Conservation (phyloP, 2,888 invertebrate species). For the Spodoptera picta region DNA sequence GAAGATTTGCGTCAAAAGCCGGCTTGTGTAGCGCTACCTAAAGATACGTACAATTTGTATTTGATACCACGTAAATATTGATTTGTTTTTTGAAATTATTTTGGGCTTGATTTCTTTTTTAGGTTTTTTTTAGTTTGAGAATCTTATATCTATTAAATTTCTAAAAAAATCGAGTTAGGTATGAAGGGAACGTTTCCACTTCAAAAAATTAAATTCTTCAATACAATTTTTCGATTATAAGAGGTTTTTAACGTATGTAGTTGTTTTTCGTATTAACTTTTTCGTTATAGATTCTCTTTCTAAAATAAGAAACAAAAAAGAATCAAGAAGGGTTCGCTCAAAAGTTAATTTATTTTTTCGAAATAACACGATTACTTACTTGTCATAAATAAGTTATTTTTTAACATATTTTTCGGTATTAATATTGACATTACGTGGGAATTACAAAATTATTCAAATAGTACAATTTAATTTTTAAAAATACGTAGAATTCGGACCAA, state of each 20-base stretch:
- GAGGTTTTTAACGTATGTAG: not conserved
- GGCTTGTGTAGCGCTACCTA: conserved; percentile 93
- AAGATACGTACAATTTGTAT: conserved; percentile 91
- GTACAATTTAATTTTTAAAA: too few relatives aligned
- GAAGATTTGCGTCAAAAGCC: conserved; percentile 89
- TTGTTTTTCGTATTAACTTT: too few relatives aligned
- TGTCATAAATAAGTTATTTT: conserved; percentile 34
- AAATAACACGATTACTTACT: conserved; percentile 33
- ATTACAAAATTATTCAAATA: too few relatives aligned
- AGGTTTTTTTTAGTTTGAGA: not conserved
- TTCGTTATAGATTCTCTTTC: too few relatives aligned
- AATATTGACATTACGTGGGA: not conserved
- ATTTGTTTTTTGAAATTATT: conserved; percentile 44
- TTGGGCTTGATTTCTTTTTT: conserved; percentile 16
- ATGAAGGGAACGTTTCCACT: not conserved
- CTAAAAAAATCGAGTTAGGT: too few relatives aligned
- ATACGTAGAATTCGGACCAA: too few relatives aligned
- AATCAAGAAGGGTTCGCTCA: conserved; percentile 42
- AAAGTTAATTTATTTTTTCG: conserved; percentile 53
- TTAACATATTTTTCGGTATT: conserved; percentile 19
- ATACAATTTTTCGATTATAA: not conserved
- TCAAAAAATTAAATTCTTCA: not conserved
- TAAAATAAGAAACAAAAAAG: conserved; percentile 19
- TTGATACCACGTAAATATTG: conserved; percentile 86
- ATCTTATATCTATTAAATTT: too few relatives aligned